phyloP scores from a whole-genome alignment of 1,140 invertebrate species.

The Mesaphorura yosii region DNA sequence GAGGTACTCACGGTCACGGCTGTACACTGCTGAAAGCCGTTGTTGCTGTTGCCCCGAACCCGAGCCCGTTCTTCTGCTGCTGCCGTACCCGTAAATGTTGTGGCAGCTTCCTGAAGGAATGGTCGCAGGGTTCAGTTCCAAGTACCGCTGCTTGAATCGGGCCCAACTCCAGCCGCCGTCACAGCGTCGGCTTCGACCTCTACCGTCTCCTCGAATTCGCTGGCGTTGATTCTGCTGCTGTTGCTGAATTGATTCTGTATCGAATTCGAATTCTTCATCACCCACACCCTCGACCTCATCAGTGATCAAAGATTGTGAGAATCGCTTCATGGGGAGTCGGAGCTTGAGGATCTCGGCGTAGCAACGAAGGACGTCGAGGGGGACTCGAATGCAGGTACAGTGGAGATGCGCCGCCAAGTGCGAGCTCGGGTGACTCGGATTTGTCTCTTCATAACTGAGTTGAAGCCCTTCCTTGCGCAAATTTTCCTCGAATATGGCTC shows the following conservation, averaged over 20 bases:
- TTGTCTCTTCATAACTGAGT: constrained; percentile 34
- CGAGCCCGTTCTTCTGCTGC: too few species aligned
- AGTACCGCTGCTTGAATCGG: neutral
- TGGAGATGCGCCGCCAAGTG: constrained; percentile 29
- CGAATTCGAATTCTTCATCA: too few species aligned
- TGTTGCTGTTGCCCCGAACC: constrained; percentile 63
- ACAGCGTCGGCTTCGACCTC: neutral
- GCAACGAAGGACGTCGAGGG: constrained; percentile 65
- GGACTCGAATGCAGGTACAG: constrained; percentile 68
- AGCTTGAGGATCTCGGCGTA: constrained; percentile 89
- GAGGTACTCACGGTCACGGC: constrained; percentile 74
- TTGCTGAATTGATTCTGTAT: too few species aligned
- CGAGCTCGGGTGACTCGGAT: too few species aligned
- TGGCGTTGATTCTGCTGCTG: too few species aligned
- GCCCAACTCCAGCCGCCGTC: neutral
- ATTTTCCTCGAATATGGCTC: constrained; percentile 35
- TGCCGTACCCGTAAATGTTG: too few species aligned
- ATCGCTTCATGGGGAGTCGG: constrained; percentile 85
- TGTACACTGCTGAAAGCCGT: constrained; percentile 62
- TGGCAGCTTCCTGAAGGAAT: neutral
- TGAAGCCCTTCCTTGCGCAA: constrained; percentile 36
- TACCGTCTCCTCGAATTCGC: too few species aligned
- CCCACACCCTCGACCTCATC: too few species aligned
- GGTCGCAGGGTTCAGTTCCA: neutral
- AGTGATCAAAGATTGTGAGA: constrained; percentile 34